Percentiles rank a stretch among this genome's conserved stretches.
Evolutionary conservation across 2,888 invertebrate genomes (phyloP).

Genomic region (Drosophila suboccidentalis): DNA sequence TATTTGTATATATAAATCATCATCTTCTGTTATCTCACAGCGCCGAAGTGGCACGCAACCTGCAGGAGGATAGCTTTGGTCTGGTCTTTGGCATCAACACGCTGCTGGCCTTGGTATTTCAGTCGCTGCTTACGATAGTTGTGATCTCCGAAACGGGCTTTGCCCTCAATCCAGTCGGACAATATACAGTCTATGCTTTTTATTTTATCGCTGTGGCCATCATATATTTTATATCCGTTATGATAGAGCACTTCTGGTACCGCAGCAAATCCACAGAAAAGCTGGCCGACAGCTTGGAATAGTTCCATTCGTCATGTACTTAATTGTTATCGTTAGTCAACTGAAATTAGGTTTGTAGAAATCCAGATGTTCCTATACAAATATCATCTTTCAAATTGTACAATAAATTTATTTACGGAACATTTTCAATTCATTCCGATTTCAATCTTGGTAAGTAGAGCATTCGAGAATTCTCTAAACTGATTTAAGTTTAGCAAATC

Average conservation of each 20-base stretch:
- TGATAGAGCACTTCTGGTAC: slow-evolving; percentile 71
- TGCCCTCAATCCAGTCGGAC: slow-evolving; percentile 73
- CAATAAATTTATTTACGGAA: not conserved
- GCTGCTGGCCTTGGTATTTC: slow-evolving; percentile 91
- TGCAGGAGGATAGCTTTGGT: slow-evolving; percentile 94
- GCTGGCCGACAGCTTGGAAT: slow-evolving; percentile 47
- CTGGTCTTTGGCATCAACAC: slow-evolving; percentile 96
- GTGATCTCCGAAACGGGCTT: slow-evolving; percentile 82
- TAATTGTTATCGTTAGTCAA: slow-evolving; percentile 21
- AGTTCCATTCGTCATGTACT: slow-evolving; percentile 37
- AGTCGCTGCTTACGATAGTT: slow-evolving; percentile 90
- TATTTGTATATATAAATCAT: no score
- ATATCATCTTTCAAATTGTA: slow-evolving; percentile 3
- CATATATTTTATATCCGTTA: slow-evolving; percentile 78
- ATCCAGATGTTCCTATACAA: slow-evolving; percentile 5
- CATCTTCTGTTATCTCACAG: slow-evolving; percentile 86
- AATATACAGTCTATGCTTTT: slow-evolving; percentile 83
- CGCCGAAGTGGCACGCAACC: slow-evolving; percentile 93
- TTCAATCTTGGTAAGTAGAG: not conserved
- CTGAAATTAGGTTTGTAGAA: slow-evolving; percentile 1
- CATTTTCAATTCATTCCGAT: not conserved
- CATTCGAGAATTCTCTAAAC: not conserved
- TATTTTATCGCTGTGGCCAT: slow-evolving; percentile 82
- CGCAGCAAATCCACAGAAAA: slow-evolving; percentile 35
- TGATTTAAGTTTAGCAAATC: no score